phyloP scores from a whole-genome alignment of 35 echinoderm and acorn worm genomes.

The Acanthaster planci region DNA sequence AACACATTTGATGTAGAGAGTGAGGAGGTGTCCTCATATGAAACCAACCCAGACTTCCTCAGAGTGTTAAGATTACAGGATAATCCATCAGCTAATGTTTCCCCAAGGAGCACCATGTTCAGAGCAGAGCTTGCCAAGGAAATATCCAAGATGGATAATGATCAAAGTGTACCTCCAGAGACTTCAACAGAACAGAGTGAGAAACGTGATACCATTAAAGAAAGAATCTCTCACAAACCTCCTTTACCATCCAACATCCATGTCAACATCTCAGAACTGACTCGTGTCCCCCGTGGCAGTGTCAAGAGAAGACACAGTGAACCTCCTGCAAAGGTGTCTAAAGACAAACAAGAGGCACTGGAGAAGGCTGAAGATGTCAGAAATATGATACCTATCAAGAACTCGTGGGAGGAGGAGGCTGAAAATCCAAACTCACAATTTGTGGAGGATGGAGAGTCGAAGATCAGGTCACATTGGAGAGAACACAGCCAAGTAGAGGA shows the following conservation, averaged over 20 bases:
- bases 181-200: not conserved
- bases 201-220: not conserved
- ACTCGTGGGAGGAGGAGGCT: not conserved
- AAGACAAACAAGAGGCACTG: not conserved
- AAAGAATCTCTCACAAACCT: slow-evolving; percentile 21
- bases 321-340: not conserved
- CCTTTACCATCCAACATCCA: slow-evolving; percentile 7
- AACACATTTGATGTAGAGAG: not conserved
- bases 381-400: not conserved
- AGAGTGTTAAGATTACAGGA: slow-evolving; percentile 86
- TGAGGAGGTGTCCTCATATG: slow-evolving; percentile 42
- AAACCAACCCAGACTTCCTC: slow-evolving; percentile 84
- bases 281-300: not conserved
- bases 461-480: slow-evolving; percentile 1
- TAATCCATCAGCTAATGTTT: slow-evolving; percentile 26
- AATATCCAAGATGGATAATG: too few relatives aligned
- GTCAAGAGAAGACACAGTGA: slow-evolving; percentile 37
- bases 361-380: slow-evolving; percentile 4
- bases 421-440: not conserved
- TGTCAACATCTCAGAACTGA: not conserved
- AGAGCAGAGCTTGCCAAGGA: not conserved
- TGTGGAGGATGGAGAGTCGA: not conserved
- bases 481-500: not conserved
- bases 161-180: not conserved
- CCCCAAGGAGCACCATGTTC: not conserved